Evolutionary conservation across 2,888 invertebrate genomes (phyloP), one percentile per base, ranked within the genome.

Genomic region (Tipula helvola): DNA sequence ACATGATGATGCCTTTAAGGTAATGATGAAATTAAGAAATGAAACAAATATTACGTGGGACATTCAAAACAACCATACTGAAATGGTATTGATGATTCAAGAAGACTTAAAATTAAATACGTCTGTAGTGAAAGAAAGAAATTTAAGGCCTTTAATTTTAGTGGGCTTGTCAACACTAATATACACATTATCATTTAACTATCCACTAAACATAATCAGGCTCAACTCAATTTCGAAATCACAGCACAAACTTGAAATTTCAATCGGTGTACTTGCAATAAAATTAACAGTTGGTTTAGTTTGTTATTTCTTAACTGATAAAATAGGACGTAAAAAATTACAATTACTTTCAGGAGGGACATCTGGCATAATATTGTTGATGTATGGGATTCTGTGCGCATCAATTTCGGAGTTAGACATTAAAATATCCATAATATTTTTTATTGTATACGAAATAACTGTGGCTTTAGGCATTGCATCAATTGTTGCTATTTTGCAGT

Each of bases 1-100:
- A 18, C 84, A 87, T 39, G n/a, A 87, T 39, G 87, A 88, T n/a
- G 87, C 88, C 7, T 47, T 88, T 41, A 36, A 13, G 12, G 86
- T 42, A 4, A 41, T 87, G 83, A 52, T 87, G 16, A 86, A 57
- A 84, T 83, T 88, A 16, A 7, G 87, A 28, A 87, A 87, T 7
- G 87, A 88, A 83, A 85, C 52, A 5, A 36, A 84, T 57, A 87
- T 87, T 87, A 88, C 86, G 41, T 28, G 28, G n/a, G 42, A 86
- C 3, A 87, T 87, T 36, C 44, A 86, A 8, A 71, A 87, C 16
- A 87, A 88, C 39, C 87, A 87, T 86, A 42, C 36, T 36, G 87
- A 88, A 42, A 42, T 88, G 5, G 57, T 85, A 36, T 13, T 84
- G 5, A 87, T 88, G 88, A 86, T 52, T 10, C 16, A 47, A 13